phyloP scores from a whole-genome alignment of 1,140 invertebrate genomes.

The Drosophila kanapiae region DNA sequence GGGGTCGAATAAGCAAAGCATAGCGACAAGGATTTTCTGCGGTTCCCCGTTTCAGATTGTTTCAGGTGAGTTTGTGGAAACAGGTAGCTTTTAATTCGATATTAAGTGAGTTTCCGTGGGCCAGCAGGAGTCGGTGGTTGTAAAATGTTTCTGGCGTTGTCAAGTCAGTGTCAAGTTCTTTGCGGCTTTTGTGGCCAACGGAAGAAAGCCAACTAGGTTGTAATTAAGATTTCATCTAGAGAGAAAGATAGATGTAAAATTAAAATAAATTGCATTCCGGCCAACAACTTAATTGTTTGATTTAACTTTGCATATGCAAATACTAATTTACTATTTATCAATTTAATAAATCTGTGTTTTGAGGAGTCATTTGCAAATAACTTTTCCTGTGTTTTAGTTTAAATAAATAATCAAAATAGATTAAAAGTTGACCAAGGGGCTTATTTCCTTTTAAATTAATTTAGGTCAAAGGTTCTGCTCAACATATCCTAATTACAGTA shows the following conservation, averaged over 20 bases:
- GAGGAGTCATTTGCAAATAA: background rate
- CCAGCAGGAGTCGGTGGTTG: background rate
- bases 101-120: slow-evolving; percentile 33
- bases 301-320: no score
- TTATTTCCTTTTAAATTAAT: background rate
- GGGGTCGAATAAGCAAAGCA: slow-evolving; percentile 9
- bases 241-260: background rate
- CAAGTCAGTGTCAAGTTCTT: slow-evolving; percentile 20
- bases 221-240: slow-evolving; percentile 15
- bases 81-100: slow-evolving; percentile 64
- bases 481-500: background rate
- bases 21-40: slow-evolving; percentile 43
- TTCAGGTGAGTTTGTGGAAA: slow-evolving; percentile 61
- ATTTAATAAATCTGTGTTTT: background rate
- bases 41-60: slow-evolving; percentile 61
- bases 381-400: background rate
- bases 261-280: slow-evolving; percentile 1
- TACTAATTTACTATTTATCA: background rate
- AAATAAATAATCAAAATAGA: background rate
- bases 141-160: slow-evolving; percentile 34
- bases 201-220: slow-evolving; percentile 15
- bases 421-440: background rate
- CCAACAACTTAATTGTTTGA: background rate
- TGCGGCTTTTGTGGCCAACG: slow-evolving; percentile 39
- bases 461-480: no score